These are phyloP conservation scores for Stenodera caucasica DNA, from an alignment of 2,888 invertebrate genomes.

Conservation along the genomic window DNA sequence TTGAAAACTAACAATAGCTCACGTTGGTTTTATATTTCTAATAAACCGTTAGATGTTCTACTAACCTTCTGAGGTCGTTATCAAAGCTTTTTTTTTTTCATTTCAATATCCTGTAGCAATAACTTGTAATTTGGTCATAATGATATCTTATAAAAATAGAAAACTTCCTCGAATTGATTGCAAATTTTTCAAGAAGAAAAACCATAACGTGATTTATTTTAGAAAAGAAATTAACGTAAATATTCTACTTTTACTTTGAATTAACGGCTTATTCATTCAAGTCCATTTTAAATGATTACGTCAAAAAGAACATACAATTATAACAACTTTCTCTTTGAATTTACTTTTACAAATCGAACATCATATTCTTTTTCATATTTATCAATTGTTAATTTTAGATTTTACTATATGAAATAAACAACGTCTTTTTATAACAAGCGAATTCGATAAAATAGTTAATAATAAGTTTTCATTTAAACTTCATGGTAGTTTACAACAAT, in stretches of 20 bases:
- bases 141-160: too few relatives aligned
- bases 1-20: conserved; percentile 2
- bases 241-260: background rate
- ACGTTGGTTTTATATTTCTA: background rate
- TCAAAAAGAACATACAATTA: background rate
- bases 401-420: too few relatives aligned
- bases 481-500: too few relatives aligned
- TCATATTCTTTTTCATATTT: background rate
- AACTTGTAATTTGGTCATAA: conserved; percentile 8
- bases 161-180: too few relatives aligned
- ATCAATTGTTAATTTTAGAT: too few relatives aligned
- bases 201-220: background rate
- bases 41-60: conserved; percentile 22
- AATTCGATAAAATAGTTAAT: too few relatives aligned
- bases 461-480: too few relatives aligned
- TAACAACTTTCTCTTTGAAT: background rate
- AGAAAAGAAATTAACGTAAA: background rate
- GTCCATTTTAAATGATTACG: background rate
- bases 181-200: background rate
- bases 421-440: too few relatives aligned
- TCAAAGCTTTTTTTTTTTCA: conserved; percentile 10
- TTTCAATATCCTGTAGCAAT: conserved; percentile 5
- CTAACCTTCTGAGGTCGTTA: conserved; percentile 17
- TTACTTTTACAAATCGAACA: background rate
- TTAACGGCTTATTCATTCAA: background rate